Evolutionary conservation across 2,888 invertebrate genomes (phyloP), one percentile per base, ranked within the genome.

Genomic region (Trichogramma dendrolimi): DNA sequence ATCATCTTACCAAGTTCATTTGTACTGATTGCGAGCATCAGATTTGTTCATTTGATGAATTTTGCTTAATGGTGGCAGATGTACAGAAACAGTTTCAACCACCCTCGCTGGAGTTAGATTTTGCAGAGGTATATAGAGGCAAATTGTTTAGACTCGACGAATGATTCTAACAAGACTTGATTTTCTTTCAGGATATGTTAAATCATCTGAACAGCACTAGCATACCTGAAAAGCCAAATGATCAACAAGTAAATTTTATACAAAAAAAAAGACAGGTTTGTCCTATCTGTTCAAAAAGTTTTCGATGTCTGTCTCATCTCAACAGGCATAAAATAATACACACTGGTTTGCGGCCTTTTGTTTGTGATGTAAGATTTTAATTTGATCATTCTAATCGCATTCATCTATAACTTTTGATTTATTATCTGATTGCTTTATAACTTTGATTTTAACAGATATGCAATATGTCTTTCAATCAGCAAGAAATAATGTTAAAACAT

Each of bases 291-390:
- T 80, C 80, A 0, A 84, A 84, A 71, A 81, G 80, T 64, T 84
- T 84, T 72, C 82, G 84, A 6, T 78, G 84, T 60, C 83, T 82
- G 70, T 83, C 84, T 64, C 84, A 84, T 67, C 75, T 84, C 60
- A 83, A 83, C 2, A 76, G 84, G 40, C 84, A 84, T 72, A 81
- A 82, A 69, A 72, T 81, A 47, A 83, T 84, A 66, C 84, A 84
- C 70, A 81, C 83, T 4, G 84, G 84, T 11, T 75, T 82, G 40
- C 75, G 84, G 57, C 83, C 86, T 40, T 87, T 83, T 70, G 77
- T 83, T 6, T 87, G 87, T 67, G 68, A 73, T 60, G 77, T 76
- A 63, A 47, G 70, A 70, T 64, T 10, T 38, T 43, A 38, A 10
- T 59, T 47, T 14, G 50, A 27, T 2, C 27, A 27, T 27, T 27